Percentiles rank a stretch among this genome's conserved stretches.
Evolutionary conservation across 2,113 vertebrate species (phyloP).

Genomic region (Zosterops hypoxanthus): DNA sequence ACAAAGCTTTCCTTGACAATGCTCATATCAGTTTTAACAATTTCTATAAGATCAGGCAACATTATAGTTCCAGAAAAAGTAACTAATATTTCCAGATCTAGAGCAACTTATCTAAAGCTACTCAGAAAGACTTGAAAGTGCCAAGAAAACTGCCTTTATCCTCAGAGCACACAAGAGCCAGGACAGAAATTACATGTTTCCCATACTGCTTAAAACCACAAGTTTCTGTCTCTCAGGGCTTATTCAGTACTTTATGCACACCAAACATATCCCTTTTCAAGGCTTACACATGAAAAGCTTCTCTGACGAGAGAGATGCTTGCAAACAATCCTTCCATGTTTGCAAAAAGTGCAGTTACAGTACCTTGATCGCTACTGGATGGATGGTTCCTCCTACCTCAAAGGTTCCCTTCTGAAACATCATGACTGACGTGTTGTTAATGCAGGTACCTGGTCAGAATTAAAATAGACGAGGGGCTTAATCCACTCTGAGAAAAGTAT

Average conservation of each 20-base stretch:
- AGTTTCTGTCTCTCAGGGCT: not conserved
- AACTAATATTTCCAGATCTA: not conserved
- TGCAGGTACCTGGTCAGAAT: slow-evolving; percentile 84
- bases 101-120: not conserved
- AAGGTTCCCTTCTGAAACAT: slow-evolving; percentile 99
- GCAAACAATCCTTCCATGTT: not conserved
- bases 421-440: slow-evolving; percentile 96
- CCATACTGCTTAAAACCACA: not conserved
- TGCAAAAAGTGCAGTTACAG: slow-evolving; percentile 3
- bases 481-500: not conserved
- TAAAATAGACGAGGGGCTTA: not conserved
- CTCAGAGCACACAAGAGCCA: not conserved
- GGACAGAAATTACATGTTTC: not conserved
- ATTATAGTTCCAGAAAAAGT: not conserved
- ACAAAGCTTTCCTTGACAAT: not conserved
- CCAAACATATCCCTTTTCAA: not conserved
- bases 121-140: not conserved
- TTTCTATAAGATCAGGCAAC: not conserved
- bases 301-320: not conserved
- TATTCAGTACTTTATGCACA: not conserved
- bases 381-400: slow-evolving; percentile 90
- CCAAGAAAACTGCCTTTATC: not conserved
- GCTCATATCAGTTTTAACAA: not conserved
- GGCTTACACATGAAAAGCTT: not conserved
- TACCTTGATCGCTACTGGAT: slow-evolving; percentile 95